Evolutionary conservation across 2,888 invertebrate genomes (phyloP).

Genomic region (Leptopilina myrica): DNA sequence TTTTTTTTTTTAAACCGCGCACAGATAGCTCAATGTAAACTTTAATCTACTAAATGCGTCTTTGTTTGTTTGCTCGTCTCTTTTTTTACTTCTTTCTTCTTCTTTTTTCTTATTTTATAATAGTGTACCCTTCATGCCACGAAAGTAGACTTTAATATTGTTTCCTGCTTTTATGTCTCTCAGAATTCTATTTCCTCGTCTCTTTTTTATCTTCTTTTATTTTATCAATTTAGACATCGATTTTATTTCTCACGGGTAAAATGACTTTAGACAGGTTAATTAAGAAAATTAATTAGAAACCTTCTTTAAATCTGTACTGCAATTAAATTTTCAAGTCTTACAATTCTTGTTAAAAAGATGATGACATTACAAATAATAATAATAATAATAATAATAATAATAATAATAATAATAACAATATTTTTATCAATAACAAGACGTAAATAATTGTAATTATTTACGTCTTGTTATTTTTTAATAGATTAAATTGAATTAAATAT

Average conservation of each 20-base stretch:
- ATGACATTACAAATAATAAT: no score
- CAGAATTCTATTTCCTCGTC: neutral
- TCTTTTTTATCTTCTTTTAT: neutral
- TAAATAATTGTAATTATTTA: no score
- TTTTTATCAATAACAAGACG: no score
- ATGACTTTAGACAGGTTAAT: neutral
- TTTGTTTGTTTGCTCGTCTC: no score
- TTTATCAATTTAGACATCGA: neutral
- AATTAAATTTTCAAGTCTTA: no score
- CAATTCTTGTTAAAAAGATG: no score
- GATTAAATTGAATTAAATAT: no score
- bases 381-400: no score
- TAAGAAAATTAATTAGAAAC: neutral
- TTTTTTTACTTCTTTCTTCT: neutral
- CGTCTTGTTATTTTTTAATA: no score
- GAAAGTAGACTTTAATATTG: conserved; percentile 5
- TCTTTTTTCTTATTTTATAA: neutral
- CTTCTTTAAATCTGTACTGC: neutral
- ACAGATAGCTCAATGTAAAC: conserved; percentile 4
- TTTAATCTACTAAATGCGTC: conserved; percentile 13
- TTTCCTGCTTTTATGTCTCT: neutral
- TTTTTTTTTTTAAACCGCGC: neutral
- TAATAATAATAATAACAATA: no score
- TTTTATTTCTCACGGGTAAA: neutral
- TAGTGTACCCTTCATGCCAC: neutral